Evolutionary conservation across 2,113 vertebrate genomes (phyloP), one percentile per base, ranked within the genome.

Genomic region (Jacana jacana): DNA sequence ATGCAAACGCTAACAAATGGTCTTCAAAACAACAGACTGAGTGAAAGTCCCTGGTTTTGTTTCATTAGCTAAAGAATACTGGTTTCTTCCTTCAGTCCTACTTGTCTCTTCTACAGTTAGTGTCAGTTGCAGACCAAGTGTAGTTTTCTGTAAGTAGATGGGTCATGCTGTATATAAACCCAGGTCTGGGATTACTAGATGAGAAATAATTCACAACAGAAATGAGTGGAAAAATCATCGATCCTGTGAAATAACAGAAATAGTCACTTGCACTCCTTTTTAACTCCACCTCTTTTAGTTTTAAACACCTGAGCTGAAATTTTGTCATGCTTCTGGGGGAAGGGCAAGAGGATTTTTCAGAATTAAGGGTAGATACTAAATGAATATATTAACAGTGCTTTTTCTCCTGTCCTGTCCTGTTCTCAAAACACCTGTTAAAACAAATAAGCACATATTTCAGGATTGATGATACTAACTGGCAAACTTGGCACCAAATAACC

Each of bases 401-500:
- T 96, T 97, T 94, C 65, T 84, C 83, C 91, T 90, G 86, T 91
- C 79, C 95, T 90, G 49, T 91, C 71, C 85, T 93, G 77, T 84
- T 96, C 94, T 92, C 81, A 81, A 95, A 95, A 95, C 95, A 97
- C 94, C 96, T 96, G 93, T 91, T 89, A 93, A 97, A 75, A 78
- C 93, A 95, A 68, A 91, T 83, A 97, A 95, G 88, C 94, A 94
- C 91, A 94, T 94, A 79, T 96, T 97, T 92, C 2, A 14, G 78
- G 92, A 79, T 84, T 96, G 92, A 80, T 96, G 95, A 97, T 91
- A 96, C 90, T 96, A 92, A 96, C 92, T 96, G 95, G 93, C 91
- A 97, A 95, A 91, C 94, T 86, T 97, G 96, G 96, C 94, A 95
- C 89, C 94, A 87, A 70, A 64, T 96, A 79, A 96, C 92, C 97